Conservation (phyloP, 2,888 invertebrate genomes). For the Globia sparganii region DNA sequence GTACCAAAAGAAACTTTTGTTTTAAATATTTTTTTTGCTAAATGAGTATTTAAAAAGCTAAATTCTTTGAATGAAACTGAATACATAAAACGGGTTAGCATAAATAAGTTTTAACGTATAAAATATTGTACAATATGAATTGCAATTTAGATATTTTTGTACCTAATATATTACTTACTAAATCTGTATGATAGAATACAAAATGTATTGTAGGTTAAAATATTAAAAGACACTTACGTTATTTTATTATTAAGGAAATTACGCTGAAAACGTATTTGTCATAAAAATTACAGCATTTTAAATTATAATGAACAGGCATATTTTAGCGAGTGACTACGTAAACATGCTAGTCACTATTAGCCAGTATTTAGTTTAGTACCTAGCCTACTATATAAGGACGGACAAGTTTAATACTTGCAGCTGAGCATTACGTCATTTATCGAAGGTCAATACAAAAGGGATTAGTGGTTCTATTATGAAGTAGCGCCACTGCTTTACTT, state of each 20-base stretch:
- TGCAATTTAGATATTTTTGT: no score
- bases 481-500: neutral
- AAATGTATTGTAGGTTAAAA: neutral
- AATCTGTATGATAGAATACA: neutral
- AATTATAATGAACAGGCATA: conserved; percentile 18
- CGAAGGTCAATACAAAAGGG: conserved; percentile 25
- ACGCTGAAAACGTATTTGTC: conserved; percentile 34
- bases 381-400: conserved; percentile 37
- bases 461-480: conserved; percentile 11
- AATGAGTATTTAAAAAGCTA: neutral
- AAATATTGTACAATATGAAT: neutral
- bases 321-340: neutral
- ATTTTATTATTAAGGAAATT: conserved; percentile 12
- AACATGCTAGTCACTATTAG: conserved; percentile 38
- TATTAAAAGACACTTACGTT: neutral
- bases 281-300: conserved; percentile 39
- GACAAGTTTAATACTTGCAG: conserved; percentile 11
- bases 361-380: conserved; percentile 30
- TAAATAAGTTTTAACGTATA: no score
- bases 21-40: neutral
- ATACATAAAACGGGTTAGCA: neutral
- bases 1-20: no score
- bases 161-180: no score
- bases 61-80: neutral
- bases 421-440: conserved; percentile 32